Evolutionary conservation across 2,113 vertebrate species (phyloP).

Genomic region (Numida meleagris): DNA sequence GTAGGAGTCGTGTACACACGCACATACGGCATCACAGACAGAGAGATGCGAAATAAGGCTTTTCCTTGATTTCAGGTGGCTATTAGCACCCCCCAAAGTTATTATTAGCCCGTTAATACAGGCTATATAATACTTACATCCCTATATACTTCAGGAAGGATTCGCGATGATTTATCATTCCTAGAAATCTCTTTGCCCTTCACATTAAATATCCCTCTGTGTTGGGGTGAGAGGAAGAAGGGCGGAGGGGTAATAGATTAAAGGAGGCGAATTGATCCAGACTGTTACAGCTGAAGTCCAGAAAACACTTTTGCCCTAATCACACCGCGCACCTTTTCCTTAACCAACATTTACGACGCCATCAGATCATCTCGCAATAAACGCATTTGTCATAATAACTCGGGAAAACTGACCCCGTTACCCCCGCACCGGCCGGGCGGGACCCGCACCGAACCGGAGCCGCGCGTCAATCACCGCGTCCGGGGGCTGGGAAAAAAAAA

Average conservation of each 20-base stretch:
- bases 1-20: background rate
- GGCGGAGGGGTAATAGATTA: background rate
- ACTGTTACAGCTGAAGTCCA: constrained; percentile 22
- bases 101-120: background rate
- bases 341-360: background rate
- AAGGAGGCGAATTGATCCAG: constrained; percentile 15
- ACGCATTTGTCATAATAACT: background rate
- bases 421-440: background rate
- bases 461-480: background rate
- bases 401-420: background rate
- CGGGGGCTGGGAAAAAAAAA: background rate
- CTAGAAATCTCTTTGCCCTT: constrained; percentile 32
- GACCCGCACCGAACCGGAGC: background rate
- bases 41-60: background rate
- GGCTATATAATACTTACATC: background rate
- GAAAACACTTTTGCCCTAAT: background rate
- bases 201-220: background rate
- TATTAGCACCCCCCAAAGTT: background rate
- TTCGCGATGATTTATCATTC: background rate
- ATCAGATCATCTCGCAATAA: background rate
- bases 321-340: background rate
- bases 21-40: background rate
- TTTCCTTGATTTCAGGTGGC: background rate
- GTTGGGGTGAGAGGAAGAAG: background rate
- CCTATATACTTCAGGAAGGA: background rate